Evolutionary conservation across 2,113 vertebrate genomes (phyloP), one percentile per base, ranked within the genome.

Genomic region (Diglossa brunneiventris): DNA sequence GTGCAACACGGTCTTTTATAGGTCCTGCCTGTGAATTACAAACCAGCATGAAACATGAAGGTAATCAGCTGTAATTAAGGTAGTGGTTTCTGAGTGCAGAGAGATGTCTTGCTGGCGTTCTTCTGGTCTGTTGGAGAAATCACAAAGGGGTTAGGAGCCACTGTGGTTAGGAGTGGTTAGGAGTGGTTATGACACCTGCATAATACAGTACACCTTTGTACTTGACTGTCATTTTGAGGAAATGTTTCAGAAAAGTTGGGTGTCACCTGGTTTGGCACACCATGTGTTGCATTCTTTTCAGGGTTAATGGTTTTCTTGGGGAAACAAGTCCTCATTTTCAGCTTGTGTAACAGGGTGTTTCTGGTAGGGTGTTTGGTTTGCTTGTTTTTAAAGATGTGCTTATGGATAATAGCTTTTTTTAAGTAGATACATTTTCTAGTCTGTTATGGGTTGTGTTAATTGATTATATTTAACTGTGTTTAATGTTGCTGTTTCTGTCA

Each of bases 141-240:
- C 6, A 33, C n/a, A 85, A 83, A 28, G 30, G 3, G 22, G 8
- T 18, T 64, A 75, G 39, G 11, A 72, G 10, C 10, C 39, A 39
- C 39, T 39, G 39, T 39, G 39, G 39, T 39, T 39, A 39, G 39
- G 39, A 28, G 30, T 3, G 22, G 8, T 20, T 64, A 75, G 39
- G 13, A 70, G 10, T 8, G 39, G 10, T 39, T 63, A 14, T 1
- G 9, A 22, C 0, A 1, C 3, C 22, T 31, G 15, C 13, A 28
- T 47, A 82, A 64, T 20, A 24, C 27, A 46, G 12, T 12, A 4
- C 2, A 37, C 4, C 4, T 53, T 83, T 50, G 3, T 10, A 18
- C 27, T 77, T 79, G 16, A 21, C 13, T 64, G 10, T 12, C 30
- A 30, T 47, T 76, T 50, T 72, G 35, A 84, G 42, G 35, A 75